Evolutionary conservation across 2,113 vertebrate genomes (phyloP).

Genomic region (Tympanuchus pallidicinctus): DNA sequence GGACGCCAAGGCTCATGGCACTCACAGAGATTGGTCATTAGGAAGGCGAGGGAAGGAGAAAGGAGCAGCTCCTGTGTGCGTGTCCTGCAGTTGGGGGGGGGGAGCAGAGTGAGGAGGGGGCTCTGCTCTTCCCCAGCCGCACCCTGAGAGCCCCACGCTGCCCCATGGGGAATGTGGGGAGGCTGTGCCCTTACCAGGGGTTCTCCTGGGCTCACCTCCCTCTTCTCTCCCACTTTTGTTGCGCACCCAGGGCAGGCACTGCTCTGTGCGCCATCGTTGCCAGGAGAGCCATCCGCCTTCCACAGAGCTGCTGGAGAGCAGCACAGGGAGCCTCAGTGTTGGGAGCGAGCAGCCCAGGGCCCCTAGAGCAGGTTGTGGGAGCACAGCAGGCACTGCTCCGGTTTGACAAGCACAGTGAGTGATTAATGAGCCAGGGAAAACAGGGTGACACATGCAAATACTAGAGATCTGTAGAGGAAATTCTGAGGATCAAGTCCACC

Average conservation of each 20-base stretch:
- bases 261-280: not conserved
- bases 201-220: not conserved
- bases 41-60: not conserved
- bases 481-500: conserved; percentile 69
- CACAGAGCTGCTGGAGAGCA: not conserved
- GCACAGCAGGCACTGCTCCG: conserved; percentile 47
- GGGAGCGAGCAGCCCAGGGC: not conserved
- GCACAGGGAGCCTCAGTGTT: not conserved
- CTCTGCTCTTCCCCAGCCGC: too few relatives aligned
- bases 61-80: not conserved
- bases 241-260: too few relatives aligned
- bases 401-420: conserved; percentile 63
- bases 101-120: not conserved
- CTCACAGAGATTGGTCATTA: conserved; percentile 51
- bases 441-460: conserved; percentile 71
- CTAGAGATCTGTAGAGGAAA: conserved; percentile 62
- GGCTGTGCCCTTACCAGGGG: not conserved
- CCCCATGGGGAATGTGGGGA: not conserved
- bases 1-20: conserved; percentile 27
- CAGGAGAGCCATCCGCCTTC: not conserved
- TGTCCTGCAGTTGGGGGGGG: too few relatives aligned
- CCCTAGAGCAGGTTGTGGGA: conserved; percentile 31
- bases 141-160: not conserved
- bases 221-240: not conserved
- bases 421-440: conserved; percentile 73